A percentile compares a stretch with the other conserved stretches of the same genome.
Evolutionary conservation across 2,888 invertebrate species (phyloP).

Genomic region (Eumacrocentrus americanus): DNA sequence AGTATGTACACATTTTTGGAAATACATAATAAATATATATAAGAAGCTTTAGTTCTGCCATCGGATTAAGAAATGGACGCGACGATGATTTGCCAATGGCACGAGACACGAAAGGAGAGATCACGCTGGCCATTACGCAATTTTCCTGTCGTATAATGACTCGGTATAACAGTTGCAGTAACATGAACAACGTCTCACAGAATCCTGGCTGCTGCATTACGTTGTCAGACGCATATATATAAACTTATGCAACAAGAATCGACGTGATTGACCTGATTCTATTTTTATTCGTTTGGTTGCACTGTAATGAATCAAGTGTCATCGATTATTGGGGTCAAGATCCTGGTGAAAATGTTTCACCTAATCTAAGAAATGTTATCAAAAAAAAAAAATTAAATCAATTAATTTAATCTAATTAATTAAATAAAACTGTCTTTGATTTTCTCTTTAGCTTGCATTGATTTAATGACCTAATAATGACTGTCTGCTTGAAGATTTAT

Average conservation of each 20-base stretch:
- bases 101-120: constrained; percentile 48
- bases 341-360: neutral
- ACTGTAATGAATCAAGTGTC: neutral
- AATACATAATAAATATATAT: neutral
- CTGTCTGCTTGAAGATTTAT: too few species aligned
- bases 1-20: too few species aligned
- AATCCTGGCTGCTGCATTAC: constrained; percentile 32
- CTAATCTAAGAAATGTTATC: neutral
- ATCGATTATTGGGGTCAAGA: constrained; percentile 22
- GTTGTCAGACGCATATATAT: constrained; percentile 3
- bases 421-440: too few species aligned
- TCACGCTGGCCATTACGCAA: constrained; percentile 47
- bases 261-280: constrained; percentile 22
- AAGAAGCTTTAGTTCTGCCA: neutral
- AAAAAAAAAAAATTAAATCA: too few species aligned
- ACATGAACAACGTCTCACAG: constrained; percentile 32
- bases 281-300: neutral
- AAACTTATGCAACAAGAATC: constrained; percentile 18
- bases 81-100: constrained; percentile 38
- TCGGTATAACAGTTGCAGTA: constrained; percentile 42
- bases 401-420: too few species aligned
- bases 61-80: constrained; percentile 24
- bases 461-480: too few species aligned
- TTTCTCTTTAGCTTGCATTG: too few species aligned
- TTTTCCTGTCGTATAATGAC: constrained; percentile 37